Evolutionary conservation across 2,888 invertebrate genomes (phyloP), one percentile per base, ranked within the genome.

Genomic region (Choreutis nemorana): DNA sequence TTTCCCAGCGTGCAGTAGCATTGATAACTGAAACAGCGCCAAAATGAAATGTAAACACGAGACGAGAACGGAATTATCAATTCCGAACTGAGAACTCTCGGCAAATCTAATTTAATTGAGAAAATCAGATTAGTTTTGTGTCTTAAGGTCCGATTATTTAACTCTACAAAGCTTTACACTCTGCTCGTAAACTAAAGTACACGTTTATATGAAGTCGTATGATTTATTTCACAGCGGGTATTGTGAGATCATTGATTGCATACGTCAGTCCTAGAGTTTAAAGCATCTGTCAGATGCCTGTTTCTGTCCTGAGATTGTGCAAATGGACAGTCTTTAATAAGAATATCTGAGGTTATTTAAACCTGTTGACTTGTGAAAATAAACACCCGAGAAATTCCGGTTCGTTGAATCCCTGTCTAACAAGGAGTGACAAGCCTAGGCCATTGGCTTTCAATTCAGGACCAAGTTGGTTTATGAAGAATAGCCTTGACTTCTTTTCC

Each of bases 201-300:
- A n/a, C n/a, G n/a, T n/a, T n/a, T n/a, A n/a, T 14, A 26, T 29
- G 30, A 38, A 42, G 42, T 28, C 37, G 32, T 39, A 48, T 49
- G 36, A 63, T 59, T 63, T 57, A 56, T 57, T 51, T 61, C 61
- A 31, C 62, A 58, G 61, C 63, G 50, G 60, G 65, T 44, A 45
- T 50, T 46, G 50, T n/a, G 46, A 47, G 45, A 42, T 46, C 55
- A 53, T 55, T 47, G 40, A 56, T 50, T 45, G 58, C 47, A 52
- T 47, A 51, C 54, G 60, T 56, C 56, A 36, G 42, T 44, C 54
- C 41, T 41, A 54, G 51, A 55, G 54, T 50, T 58, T 51, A 52
- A 54, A 44, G 49, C 55, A 53, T 48, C 45, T 44, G 45, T 56
- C 51, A 56, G 43, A 36, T 41, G n/a, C n/a, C 18, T 18, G 18